These are phyloP conservation scores for Hypomecis atomaria DNA, from an alignment of 2,888 invertebrate genomes.

Conservation along the genomic window DNA sequence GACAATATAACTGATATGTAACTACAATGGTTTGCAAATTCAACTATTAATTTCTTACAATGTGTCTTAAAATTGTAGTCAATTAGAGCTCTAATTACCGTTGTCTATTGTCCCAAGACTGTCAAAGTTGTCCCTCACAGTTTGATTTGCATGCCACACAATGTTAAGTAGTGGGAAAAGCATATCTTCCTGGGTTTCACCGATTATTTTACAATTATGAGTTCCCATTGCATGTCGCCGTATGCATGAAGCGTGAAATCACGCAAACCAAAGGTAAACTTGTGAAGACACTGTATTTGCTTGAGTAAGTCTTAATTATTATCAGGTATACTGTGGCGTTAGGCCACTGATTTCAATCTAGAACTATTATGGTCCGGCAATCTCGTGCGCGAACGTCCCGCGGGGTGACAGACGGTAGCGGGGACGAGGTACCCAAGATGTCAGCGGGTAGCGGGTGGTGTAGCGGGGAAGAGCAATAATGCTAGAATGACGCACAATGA, in stretches of 20 bases:
- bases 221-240: conserved; percentile 40
- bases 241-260: conserved; percentile 36
- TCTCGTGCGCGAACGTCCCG: neutral
- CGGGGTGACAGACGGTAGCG: no score
- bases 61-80: no score
- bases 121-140: conserved; percentile 23
- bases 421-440: neutral
- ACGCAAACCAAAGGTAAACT: conserved; percentile 32
- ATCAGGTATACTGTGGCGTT: conserved; percentile 28
- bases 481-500: no score
- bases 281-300: conserved; percentile 6
- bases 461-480: no score
- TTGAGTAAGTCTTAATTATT: neutral
- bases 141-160: conserved; percentile 31
- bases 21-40: no score
- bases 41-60: no score
- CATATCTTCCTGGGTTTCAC: conserved; percentile 42
- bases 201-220: conserved; percentile 43
- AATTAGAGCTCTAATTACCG: neutral
- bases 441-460: neutral
- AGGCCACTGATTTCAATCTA: conserved; percentile 29
- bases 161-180: conserved; percentile 36
- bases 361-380: conserved; percentile 16
- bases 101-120: neutral
- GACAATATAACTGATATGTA: no score